Conservation (phyloP, 2,113 vertebrate species). For the Meles meles region DNA sequence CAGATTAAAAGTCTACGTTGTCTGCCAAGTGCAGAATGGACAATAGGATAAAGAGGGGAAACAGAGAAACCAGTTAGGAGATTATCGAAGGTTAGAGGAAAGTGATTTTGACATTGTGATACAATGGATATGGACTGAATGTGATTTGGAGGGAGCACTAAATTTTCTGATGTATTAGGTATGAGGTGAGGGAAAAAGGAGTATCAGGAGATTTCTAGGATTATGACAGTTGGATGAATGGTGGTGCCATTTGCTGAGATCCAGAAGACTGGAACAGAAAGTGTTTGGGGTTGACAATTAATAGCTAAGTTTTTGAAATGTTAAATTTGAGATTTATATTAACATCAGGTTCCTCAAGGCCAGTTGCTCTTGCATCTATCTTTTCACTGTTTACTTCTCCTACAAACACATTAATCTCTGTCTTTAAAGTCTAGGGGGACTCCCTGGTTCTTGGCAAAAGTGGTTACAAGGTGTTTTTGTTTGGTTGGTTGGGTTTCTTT, state of each 20-base stretch:
- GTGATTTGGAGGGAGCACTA: background rate
- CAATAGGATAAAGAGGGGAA: background rate
- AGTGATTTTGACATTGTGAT: background rate
- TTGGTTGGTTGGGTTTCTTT: background rate
- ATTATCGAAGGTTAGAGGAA: background rate
- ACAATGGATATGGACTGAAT: background rate
- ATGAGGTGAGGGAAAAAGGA: background rate
- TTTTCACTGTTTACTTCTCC: background rate
- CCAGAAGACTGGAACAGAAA: background rate
- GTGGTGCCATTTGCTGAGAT: background rate
- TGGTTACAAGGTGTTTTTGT: background rate
- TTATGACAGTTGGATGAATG: background rate
- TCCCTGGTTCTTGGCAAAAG: background rate
- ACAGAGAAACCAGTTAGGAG: background rate
- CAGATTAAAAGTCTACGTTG: background rate
- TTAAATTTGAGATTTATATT: background rate
- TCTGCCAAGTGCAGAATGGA: background rate
- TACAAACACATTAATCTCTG: background rate
- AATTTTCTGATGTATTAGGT: background rate
- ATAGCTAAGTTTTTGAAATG: background rate
- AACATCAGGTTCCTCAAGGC: background rate
- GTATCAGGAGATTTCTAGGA: background rate
- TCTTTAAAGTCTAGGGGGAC: background rate
- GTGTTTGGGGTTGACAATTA: background rate
- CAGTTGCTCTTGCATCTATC: background rate